These are phyloP conservation scores for Hystrix cristata DNA, from an alignment of 2,113 vertebrate genomes.

Conservation along the genomic window DNA sequence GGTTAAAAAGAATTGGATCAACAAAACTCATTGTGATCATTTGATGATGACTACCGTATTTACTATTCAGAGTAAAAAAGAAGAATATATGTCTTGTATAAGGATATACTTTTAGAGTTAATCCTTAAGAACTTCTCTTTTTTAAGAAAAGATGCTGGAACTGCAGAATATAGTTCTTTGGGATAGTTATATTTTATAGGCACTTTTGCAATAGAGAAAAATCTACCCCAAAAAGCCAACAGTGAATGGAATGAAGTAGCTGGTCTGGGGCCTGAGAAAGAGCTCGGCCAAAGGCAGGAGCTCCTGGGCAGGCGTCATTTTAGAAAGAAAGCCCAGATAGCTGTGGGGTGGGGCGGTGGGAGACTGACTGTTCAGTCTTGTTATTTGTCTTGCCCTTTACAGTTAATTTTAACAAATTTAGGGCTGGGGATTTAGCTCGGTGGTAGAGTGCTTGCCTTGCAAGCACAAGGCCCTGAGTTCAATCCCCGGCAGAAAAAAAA, in stretches of 20 bases:
- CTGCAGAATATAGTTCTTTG: background rate
- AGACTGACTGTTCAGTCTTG: background rate
- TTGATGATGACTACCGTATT: background rate
- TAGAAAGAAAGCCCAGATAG: background rate
- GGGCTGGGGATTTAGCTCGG: no score
- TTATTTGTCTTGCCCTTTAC: slow-evolving; percentile 12
- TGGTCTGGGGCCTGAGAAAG: background rate
- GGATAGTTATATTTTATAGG: background rate
- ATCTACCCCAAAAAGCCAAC: background rate
- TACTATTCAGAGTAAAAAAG: slow-evolving; percentile 28
- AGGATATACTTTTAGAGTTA: background rate
- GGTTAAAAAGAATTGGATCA: background rate
- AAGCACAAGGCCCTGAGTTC: no score
- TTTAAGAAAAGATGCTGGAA: slow-evolving; percentile 2
- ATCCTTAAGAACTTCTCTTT: background rate
- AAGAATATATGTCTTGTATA: background rate
- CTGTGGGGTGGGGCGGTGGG: background rate
- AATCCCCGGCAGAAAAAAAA: no score
- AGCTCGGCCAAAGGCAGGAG: no score
- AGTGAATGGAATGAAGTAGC: background rate
- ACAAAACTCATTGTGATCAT: background rate
- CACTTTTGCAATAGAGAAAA: background rate
- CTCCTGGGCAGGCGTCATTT: background rate
- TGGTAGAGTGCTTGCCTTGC: no score
- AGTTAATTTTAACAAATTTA: background rate